Evolutionary conservation across 2,797 vertebrate species (phyloP), one percentile per base, ranked within the genome.

Genomic region (Pipistrellus kuhlii): DNA sequence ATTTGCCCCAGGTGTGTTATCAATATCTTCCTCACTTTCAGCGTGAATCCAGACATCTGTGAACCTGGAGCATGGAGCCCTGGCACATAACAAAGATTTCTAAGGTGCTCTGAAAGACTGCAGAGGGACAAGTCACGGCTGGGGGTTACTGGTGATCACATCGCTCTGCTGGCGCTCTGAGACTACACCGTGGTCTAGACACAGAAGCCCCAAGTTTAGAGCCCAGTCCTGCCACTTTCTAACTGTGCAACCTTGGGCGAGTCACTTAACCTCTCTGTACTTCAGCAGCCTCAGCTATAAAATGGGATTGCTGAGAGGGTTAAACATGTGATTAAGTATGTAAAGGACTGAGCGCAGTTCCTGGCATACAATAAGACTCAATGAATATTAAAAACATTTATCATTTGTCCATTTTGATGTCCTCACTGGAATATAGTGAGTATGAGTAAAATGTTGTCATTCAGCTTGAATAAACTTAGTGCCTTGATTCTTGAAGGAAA

Each of bases 401-500:
- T 53, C 88, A 62, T 41, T 73, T 55, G 72, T 66, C 25, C 53
- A 32, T 88, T 86, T 88, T 48, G 23, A 91, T 84, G 57, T 25
- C 30, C 48, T 88, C 88, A 32, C 41, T 66, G 20, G 48, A 41
- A 87, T 77, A 32, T 69, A 11, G 51, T 32, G 35, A 44, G 21
- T 69, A 32, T 11, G 38, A 75, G 7, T 64, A 89, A 87, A 84
- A 88, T 53, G 46, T 32, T 85, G 53, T 93, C 62, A 82, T 91
- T 94, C 73, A 80, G 85, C 68, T 23, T 72, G 53, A 90, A 77
- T 90, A 57, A 41, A 77, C 86, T 92, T 85, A 84, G 27, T 53
- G 64, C 68, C 48, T 88, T 76, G 68, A 85, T 73, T 93, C 71
- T 94, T 80, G 53, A 94, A 94, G 84, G 64, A 91, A 96, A 72